Conservation (phyloP, 92 coral and sea anemone species). For the Palythoa heliodiscus region DNA sequence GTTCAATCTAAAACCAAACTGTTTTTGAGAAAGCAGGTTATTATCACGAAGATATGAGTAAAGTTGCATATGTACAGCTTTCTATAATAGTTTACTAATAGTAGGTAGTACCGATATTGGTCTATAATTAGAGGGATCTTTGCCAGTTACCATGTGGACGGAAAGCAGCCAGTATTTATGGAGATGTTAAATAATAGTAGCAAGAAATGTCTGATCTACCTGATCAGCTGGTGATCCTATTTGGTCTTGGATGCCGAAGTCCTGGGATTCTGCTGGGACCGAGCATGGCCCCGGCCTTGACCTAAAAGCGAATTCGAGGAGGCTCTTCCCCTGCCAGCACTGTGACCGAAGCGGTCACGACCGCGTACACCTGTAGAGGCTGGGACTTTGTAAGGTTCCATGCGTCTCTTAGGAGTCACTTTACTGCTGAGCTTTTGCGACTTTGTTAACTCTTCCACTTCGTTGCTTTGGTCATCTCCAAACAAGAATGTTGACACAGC, state of each 20-base stretch:
- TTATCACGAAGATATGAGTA: too few species aligned
- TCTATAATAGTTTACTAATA: too few species aligned
- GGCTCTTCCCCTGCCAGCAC: conserved; percentile 26
- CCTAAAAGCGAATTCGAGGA: conserved; percentile 53
- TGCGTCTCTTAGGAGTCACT: conserved; percentile 17
- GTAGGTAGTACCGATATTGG: too few species aligned
- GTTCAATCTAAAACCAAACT: too few species aligned
- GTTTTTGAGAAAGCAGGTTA: too few species aligned
- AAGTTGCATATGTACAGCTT: too few species aligned
- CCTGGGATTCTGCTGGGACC: conserved; percentile 12
- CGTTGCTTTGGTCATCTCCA: conserved; percentile 59
- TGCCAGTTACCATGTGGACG: too few species aligned
- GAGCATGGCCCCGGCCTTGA: conserved; percentile 50
- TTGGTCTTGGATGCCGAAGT: conserved; percentile 30
- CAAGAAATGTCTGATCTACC: conserved; percentile 36
- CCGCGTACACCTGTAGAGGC: conserved; percentile 49
- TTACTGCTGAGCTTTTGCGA: conserved; percentile 9
- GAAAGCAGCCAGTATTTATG: too few species aligned
- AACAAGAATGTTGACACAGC: conserved; percentile 51
- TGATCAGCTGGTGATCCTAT: conserved; percentile 38
- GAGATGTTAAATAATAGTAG: too few species aligned
- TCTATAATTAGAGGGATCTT: too few species aligned
- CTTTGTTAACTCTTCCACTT: conserved; percentile 52
- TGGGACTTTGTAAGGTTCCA: conserved; percentile 37
- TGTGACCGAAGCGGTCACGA: conserved; percentile 40